phyloP scores from a whole-genome alignment of 2,888 invertebrate genomes.

The Caradrina kadenii region DNA sequence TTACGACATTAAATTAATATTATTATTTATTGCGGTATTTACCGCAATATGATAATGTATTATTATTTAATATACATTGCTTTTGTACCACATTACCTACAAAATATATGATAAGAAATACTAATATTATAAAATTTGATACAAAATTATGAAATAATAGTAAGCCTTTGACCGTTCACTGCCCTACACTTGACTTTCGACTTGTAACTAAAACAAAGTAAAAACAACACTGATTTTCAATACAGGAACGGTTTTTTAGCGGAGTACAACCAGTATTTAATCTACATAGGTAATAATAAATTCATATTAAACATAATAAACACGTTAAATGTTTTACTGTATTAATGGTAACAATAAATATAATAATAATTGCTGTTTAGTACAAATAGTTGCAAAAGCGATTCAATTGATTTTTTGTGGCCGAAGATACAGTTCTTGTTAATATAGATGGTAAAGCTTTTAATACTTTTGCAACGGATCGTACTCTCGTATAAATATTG shows the following conservation, averaged over 20 bases:
- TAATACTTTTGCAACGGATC: constrained; percentile 42
- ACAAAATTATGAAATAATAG: constrained; percentile 6
- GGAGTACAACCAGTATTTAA: constrained; percentile 50
- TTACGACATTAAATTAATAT: too few relatives aligned
- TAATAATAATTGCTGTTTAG: constrained; percentile 21
- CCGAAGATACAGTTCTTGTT: constrained; percentile 17
- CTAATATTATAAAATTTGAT: not conserved
- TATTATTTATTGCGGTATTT: too few relatives aligned
- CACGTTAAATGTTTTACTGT: constrained; percentile 48
- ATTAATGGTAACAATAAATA: constrained; percentile 18
- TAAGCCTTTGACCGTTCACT: constrained; percentile 45
- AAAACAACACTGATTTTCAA: constrained; percentile 44
- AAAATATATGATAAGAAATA: constrained; percentile 21
- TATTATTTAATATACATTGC: constrained; percentile 20
- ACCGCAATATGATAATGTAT: constrained; percentile 18
- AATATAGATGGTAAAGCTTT: constrained; percentile 17
- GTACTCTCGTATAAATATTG: constrained; percentile 33
- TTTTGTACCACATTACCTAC: constrained; percentile 25
- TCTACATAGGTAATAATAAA: constrained; percentile 32
- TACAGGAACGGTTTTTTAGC: constrained; percentile 23
- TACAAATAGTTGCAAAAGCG: constrained; percentile 45
- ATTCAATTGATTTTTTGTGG: constrained; percentile 13
- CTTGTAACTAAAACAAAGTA: constrained; percentile 54
- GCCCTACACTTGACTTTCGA: constrained; percentile 52
- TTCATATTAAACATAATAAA: constrained; percentile 29